Base-by-base conservation (phyloP, 2,113 vertebrate genomes). In the Tretioscincus oriximinensis region DNA sequence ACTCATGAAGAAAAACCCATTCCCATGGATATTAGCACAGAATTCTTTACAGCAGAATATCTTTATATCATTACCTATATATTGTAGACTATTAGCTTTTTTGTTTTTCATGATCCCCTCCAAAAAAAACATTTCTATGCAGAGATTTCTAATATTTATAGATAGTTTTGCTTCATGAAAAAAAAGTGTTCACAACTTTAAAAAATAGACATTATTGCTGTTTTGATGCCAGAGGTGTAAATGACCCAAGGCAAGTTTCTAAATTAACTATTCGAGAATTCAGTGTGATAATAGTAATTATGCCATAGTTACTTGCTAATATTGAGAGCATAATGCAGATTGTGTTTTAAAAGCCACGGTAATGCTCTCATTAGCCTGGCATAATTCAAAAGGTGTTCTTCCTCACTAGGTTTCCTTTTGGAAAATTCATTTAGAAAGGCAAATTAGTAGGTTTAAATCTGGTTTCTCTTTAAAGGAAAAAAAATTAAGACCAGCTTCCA, bases 261-360 rank as follows among this genome's bases (percentile, higher is more conserved):
- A 69, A 88, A 86, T 69, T 78, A 89, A 90, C 86, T 88, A 86
- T 88, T 78, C 83, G 80, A 71, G 29, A 85, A 90, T 86, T 83
- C 88, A 76, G 69, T 0, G 0, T 83, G 85, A 87, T 84, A 85
- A 81, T 77, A 77, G 63, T 92, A 85, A 92, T 90, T 88, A 82
- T 4, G 45, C 60, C 31, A 28, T 1, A 9, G 75, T 86, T 88
- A n/a, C 71, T 49, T 51, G 83, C 75, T 73, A 86, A 89, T 83
- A 85, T 12, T 84, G 81, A 88, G 82, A 85, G 79, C 21, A 67
- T 82, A 87, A 88, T 47, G 77, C 0, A 0, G 54, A 60, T 69
- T 89, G 80, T 26, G 79, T n/a, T 71, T 47, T 84, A 86, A 89
- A 90, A 90, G 76, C 68, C 86, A 83, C 20, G 81, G 78, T 74